Base-by-base conservation (phyloP, 1,140 invertebrate species). In the Pantala flavescens region DNA sequence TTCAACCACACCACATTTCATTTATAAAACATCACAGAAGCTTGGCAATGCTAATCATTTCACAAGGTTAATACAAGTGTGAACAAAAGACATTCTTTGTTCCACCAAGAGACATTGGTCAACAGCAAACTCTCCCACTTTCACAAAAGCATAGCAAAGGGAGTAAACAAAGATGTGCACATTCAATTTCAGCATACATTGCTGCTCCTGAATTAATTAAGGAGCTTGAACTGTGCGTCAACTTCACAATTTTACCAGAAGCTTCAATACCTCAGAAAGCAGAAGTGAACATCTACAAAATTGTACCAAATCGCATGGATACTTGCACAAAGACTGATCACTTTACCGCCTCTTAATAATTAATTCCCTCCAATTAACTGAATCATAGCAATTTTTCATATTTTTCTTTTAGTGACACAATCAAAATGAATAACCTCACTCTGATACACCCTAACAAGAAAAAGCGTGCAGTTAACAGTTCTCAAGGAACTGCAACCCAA, bases 1-100 rank as follows among this genome's bases (percentile, higher is more conserved):
- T 63, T 63, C 49, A 63, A 63, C n/a, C 49, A 63, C 49, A 63
- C 12, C 49, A 63, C 49, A 3, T 63, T 63, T 63, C n/a, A 21
- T 63, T 63, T 63, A 63, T 63, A 63, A 63, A 63, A 63, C 49
- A 63, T 63, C 49, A 63, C 49, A 63, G 49, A 63, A 63, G 49
- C 49, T 63, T 63, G 49, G 49, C 49, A 63, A 63, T 63, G 49
- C 49, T 63, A 63, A 63, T 19, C n/a, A 63, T 21, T 63, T 63
- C 49, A 63, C 49, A 63, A 36, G 28, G 9, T 36, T 63, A 63
- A 19, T 63, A 63, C n/a, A 63, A 63, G 49, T 63, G n/a, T 63
- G 49, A 63, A 63, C 49, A 63, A 3, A 63, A 63, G 49, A 63
- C n/a, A 49, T 49, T 49, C n/a, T 49, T 49, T 63, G 49, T 63